These are phyloP conservation scores for Dicrostonyx torquatus DNA, from an alignment of 2,797 vertebrate genomes.

Conservation along the genomic window DNA sequence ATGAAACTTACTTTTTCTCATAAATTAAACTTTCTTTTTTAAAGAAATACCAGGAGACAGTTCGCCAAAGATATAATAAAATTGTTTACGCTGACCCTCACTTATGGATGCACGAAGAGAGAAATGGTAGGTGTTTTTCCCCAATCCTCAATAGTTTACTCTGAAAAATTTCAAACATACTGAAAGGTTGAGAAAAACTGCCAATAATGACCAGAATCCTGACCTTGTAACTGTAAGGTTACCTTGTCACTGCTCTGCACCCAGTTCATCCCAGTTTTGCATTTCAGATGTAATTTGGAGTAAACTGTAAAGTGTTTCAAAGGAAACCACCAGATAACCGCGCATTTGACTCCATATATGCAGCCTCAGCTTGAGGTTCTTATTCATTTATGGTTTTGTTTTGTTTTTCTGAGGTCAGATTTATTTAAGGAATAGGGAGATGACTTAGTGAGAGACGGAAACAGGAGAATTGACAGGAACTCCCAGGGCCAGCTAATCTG, in stretches of 20 bases:
- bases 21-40: constrained; percentile 59
- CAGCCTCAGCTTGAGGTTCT: background rate
- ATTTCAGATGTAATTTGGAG: background rate
- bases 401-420: constrained; percentile 33
- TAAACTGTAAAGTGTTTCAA: background rate
- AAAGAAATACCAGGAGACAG: constrained; percentile 92
- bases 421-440: background rate
- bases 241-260: background rate
- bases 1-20: constrained; percentile 44
- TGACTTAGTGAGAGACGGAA: background rate
- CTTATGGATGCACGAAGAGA: constrained; percentile 84
- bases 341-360: background rate
- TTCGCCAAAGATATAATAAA: constrained; percentile 91
- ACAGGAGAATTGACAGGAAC: background rate
- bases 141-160: background rate
- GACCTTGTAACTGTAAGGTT: background rate
- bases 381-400: constrained; percentile 22
- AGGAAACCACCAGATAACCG: background rate
- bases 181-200: background rate
- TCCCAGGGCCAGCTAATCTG: background rate
- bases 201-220: background rate
- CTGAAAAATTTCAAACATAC: constrained; percentile 1
- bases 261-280: background rate
- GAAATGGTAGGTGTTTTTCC: constrained; percentile 78
- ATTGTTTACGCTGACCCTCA: constrained; percentile 91